Conservation (phyloP, 2,888 invertebrate species). For the Orthonychiurus folsomi region DNA sequence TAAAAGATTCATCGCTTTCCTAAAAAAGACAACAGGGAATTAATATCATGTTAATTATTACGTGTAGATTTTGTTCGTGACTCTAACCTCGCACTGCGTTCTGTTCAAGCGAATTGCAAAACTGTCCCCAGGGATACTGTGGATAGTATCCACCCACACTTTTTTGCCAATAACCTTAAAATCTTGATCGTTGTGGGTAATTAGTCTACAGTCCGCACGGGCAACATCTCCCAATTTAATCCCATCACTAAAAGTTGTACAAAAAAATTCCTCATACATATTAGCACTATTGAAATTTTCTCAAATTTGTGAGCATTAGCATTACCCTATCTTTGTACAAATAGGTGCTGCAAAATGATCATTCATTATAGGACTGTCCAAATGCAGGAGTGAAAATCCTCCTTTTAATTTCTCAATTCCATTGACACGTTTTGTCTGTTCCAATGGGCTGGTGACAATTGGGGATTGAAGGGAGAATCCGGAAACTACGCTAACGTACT, state of each 20-base stretch:
- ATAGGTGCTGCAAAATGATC: conserved; percentile 22
- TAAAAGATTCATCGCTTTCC: conserved; percentile 10
- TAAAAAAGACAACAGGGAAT: too few species aligned
- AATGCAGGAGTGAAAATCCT: conserved; percentile 15
- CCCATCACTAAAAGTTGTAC: too few species aligned
- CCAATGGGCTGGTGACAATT: conserved; percentile 14
- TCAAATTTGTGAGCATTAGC: too few species aligned
- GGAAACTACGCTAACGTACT: conserved; percentile 17
- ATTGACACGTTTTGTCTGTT: conserved; percentile 24
- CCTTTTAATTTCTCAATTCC: conserved; percentile 5
- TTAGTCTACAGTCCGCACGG: neutral
- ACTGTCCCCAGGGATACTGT: neutral
- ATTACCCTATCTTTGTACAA: conserved; percentile 11
- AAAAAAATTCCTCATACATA: too few species aligned
- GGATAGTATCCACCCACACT: neutral
- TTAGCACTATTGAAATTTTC: too few species aligned
- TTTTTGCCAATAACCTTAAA: neutral
- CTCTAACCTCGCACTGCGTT: conserved; percentile 3
- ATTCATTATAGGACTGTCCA: conserved; percentile 14
- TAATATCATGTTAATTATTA: too few species aligned
- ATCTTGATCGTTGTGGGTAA: neutral
- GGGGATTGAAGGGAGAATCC: conserved; percentile 14
- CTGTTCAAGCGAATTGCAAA: neutral
- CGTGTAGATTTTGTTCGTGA: too few species aligned
- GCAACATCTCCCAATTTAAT: neutral